Evolutionary conservation across 2,113 vertebrate genomes (phyloP), one percentile per base, ranked within the genome.

Genomic region (Amia ocellicauda): DNA sequence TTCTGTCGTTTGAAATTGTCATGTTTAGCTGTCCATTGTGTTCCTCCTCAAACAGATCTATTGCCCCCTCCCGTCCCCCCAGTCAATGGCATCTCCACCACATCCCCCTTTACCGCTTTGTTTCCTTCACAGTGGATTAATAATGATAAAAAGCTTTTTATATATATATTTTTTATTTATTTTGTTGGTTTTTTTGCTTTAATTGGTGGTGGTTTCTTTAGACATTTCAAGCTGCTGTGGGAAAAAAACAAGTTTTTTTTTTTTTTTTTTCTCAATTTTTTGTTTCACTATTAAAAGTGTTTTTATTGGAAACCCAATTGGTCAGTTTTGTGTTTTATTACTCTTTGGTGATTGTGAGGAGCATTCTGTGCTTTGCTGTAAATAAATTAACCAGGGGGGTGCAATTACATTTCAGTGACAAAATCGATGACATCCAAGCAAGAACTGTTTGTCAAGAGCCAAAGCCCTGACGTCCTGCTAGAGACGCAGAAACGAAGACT

Each of bases 281-380:
- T 84, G 80, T 85, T 88, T 83, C 78, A 84, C 82, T 77, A 68
- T 82, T 80, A 79, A 80, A n/a, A 83, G 76, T 84, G 80, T 86
- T 83, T 88, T 78, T 83, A 78, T 80, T 74, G 11, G 75, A 74
- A 41, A 43, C 13, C n/a, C n/a, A n/a, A n/a, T n/a, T n/a, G n/a
- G n/a, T n/a, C n/a, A 47, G 23, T 59, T 51, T 53, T 43, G 29
- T 53, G n/a, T n/a, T n/a, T n/a, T n/a, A n/a, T n/a, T n/a, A n/a
- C n/a, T n/a, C n/a, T n/a, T n/a, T n/a, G n/a, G n/a, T n/a, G n/a
- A n/a, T n/a, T n/a, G n/a, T n/a, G n/a, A n/a, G n/a, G n/a, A n/a
- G n/a, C n/a, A n/a, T n/a, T n/a, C n/a, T n/a, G n/a, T n/a, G n/a
- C n/a, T n/a, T n/a, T n/a, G n/a, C n/a, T 27, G 26, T 28, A 24